Conservation (phyloP, 1,140 invertebrate genomes). For the Megalonaias nervosa region DNA sequence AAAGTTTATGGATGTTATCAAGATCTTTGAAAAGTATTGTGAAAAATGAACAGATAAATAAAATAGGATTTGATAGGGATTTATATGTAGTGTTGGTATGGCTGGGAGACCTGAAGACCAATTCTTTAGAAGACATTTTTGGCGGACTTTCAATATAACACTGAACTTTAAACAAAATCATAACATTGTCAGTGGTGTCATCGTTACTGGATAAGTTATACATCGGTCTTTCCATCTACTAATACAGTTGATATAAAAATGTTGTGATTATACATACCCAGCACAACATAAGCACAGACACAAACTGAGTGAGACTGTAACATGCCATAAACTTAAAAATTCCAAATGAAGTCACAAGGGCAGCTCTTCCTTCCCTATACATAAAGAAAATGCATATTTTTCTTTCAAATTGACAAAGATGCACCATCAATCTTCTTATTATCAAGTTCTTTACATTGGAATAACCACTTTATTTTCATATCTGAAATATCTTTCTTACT, state of each 20-base stretch:
- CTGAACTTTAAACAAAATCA: too few relatives aligned
- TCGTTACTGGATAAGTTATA: background rate
- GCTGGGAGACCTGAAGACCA: background rate
- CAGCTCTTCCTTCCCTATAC: constrained; percentile 88
- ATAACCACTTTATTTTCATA: too few relatives aligned
- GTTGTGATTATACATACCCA: constrained; percentile 71
- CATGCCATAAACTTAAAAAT: constrained; percentile 98
- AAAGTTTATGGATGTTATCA: too few relatives aligned
- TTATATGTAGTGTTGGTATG: too few relatives aligned
- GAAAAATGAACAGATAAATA: too few relatives aligned
- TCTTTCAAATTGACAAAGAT: too few relatives aligned
- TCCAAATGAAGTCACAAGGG: constrained; percentile 95
- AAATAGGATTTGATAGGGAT: too few relatives aligned
- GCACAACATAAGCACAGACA: constrained; percentile 94
- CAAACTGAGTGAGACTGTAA: constrained; percentile 94
- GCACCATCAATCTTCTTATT: too few relatives aligned
- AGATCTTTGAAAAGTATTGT: too few relatives aligned
- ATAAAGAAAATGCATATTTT: constrained; percentile 1
- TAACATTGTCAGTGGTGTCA: too few relatives aligned
- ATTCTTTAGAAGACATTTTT: background rate
- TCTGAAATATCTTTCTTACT: too few relatives aligned
- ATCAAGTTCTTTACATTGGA: too few relatives aligned
- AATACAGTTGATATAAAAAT: background rate
- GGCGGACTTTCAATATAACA: background rate
- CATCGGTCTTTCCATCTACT: background rate